Percentiles rank a stretch among this genome's conserved stretches.
phyloP scores from a whole-genome alignment of 2,888 invertebrate species.

The Ornithoptera priamus region DNA sequence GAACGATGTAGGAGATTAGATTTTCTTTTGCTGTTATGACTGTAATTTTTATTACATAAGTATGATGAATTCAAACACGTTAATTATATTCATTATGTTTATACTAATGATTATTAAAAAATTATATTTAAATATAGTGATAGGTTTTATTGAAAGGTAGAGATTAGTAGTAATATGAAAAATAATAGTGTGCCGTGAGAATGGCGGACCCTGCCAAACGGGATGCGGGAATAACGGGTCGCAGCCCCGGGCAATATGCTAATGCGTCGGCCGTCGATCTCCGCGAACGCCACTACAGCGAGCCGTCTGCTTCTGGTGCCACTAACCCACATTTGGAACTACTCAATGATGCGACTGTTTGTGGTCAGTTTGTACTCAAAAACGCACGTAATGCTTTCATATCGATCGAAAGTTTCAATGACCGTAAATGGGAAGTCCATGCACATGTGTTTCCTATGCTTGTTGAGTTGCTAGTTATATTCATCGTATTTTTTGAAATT shows the following conservation, averaged over 20 bases:
- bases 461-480: too few species aligned
- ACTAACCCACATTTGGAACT: constrained; percentile 74
- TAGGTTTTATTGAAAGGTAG: too few species aligned
- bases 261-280: constrained; percentile 56
- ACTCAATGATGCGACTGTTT: constrained; percentile 68
- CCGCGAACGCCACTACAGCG: constrained; percentile 46
- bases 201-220: constrained; percentile 61
- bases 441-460: neutral
- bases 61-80: too few species aligned
- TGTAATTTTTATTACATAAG: too few species aligned
- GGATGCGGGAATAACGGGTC: constrained; percentile 69
- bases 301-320: constrained; percentile 51
- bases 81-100: too few species aligned
- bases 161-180: neutral
- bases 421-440: constrained; percentile 31
- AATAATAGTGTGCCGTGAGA: constrained; percentile 55
- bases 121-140: too few species aligned
- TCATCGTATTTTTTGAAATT: too few species aligned
- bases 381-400: constrained; percentile 75
- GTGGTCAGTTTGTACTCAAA: constrained; percentile 68
- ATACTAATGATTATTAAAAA: too few species aligned
- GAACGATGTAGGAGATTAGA: too few species aligned
- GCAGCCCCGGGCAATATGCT: constrained; percentile 69
- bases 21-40: too few species aligned
- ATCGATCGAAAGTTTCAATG: constrained; percentile 67